A percentile compares a stretch with the other conserved stretches of the same genome.
These are phyloP conservation scores for Bothrops alternatus DNA, from an alignment of 2,797 vertebrate species.

Conservation along the genomic window DNA sequence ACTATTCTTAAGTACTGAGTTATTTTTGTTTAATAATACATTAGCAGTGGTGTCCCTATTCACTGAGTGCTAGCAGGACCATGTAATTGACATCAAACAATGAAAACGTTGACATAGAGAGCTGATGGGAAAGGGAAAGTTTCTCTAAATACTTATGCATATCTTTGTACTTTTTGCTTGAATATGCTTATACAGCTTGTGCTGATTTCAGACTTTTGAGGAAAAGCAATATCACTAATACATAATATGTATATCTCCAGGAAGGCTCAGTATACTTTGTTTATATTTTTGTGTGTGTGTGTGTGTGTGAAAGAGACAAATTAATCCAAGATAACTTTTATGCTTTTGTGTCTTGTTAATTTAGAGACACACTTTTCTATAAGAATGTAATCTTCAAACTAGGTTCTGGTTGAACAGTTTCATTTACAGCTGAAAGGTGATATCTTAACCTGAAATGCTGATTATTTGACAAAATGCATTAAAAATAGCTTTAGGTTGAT, in stretches of 20 bases:
- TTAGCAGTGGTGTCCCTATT: neutral
- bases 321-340: slow-evolving; percentile 22
- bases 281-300: neutral
- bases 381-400: slow-evolving; percentile 8
- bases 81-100: neutral
- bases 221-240: neutral
- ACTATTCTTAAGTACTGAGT: neutral
- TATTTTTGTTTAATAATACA: neutral
- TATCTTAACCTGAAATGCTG: slow-evolving; percentile 19
- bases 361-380: slow-evolving; percentile 14
- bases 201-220: neutral
- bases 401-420: slow-evolving; percentile 16
- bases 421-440: slow-evolving; percentile 9
- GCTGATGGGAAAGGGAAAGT: neutral
- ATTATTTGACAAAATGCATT: slow-evolving; percentile 38
- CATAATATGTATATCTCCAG: neutral
- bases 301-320: neutral
- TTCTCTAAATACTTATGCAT: neutral
- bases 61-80: neutral
- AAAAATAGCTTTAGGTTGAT: slow-evolving; percentile 20
- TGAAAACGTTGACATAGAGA: neutral
- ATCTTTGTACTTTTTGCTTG: neutral
- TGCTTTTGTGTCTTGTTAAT: slow-evolving; percentile 18
- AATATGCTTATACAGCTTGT: neutral
- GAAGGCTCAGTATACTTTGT: neutral